Evolutionary conservation across 1,140 invertebrate species (phyloP).

Genomic region (Agraylea sexmaculata): DNA sequence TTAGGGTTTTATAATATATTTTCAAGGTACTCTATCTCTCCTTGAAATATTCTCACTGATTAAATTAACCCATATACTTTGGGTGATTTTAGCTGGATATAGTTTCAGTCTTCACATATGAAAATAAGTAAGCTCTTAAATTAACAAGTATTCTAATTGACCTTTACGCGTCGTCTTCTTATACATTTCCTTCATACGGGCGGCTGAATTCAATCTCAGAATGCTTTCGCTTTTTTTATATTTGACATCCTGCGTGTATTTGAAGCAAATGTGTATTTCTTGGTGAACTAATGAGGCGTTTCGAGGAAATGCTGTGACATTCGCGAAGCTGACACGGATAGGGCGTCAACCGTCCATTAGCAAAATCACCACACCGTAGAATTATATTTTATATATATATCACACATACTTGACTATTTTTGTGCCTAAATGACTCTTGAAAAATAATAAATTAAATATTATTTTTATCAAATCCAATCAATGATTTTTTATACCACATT

Average conservation of each 20-base stretch:
- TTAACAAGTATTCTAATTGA: not conserved
- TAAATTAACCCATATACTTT: no score
- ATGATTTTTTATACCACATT: conserved; percentile 1
- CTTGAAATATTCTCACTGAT: no score
- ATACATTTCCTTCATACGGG: not conserved
- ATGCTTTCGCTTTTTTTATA: not conserved
- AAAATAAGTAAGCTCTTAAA: no score
- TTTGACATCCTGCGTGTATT: not conserved
- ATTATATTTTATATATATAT: conserved; percentile 6
- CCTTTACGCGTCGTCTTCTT: not conserved
- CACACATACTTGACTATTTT: not conserved
- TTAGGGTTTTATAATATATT: no score
- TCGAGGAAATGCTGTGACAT: not conserved
- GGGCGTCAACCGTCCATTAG: conserved; percentile 20
- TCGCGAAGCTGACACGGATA: conserved; percentile 10
- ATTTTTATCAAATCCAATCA: not conserved
- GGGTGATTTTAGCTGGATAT: no score
- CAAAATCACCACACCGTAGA: conserved; percentile 5
- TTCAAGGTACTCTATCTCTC: no score
- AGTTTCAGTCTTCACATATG: no score
- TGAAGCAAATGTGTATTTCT: not conserved
- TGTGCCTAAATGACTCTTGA: not conserved
- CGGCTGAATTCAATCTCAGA: not conserved
- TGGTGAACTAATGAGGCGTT: not conserved
- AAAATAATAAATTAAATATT: not conserved